Base-by-base conservation (phyloP, 2,888 invertebrate genomes). In the Drosophila sordidula region DNA sequence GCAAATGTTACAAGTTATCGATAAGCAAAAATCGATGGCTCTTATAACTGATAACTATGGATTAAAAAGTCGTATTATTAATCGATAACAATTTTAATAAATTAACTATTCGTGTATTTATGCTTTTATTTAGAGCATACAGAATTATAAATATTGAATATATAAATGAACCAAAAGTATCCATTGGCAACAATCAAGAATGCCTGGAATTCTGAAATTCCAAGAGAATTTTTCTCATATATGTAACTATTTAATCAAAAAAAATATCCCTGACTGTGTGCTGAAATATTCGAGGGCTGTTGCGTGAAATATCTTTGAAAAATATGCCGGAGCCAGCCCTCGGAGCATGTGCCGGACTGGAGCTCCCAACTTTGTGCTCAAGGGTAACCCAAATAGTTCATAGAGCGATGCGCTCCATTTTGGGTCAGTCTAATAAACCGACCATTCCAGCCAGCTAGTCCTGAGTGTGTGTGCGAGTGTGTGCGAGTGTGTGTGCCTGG, bases 371-470 rank as follows among this genome's bases (percentile, higher is more conserved):
- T 55, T 61, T 51, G 32, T 51, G 71, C 73, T 73, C 73, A 78
- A 73, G 75, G 78, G 75, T 59, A 78, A 73, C 32, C 74, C 56
- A 54, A 72, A 67, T 77, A 78, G 74, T 75, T 75, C 69, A 78
- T 65, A 58, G 75, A 50, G 70, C 70, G 50, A 51, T 46, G 54
- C 50, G 68, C 89, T 81, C 80, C 80, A 89, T 90, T 88, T 90
- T 75, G 89, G 90, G 89, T 89, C 90, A 88, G 86, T 82, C 82
- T 83, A 89, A 83, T 83, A 89, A 83, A 89, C 89, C 80, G 86
- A 49, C 63, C 64, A 29, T 9, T 59, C 42, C 55, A 46, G 47
- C 58, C 59, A 45, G 58, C 64, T 38, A 62, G 54, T 51, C 42
- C 42, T 46, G 16, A 16, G 14, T 47, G 26, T 26, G 11, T 29